Percentiles rank a stretch among this genome's conserved stretches.
phyloP scores from a whole-genome alignment of 2,113 vertebrate species.

The Myiozetetes cayanensis region DNA sequence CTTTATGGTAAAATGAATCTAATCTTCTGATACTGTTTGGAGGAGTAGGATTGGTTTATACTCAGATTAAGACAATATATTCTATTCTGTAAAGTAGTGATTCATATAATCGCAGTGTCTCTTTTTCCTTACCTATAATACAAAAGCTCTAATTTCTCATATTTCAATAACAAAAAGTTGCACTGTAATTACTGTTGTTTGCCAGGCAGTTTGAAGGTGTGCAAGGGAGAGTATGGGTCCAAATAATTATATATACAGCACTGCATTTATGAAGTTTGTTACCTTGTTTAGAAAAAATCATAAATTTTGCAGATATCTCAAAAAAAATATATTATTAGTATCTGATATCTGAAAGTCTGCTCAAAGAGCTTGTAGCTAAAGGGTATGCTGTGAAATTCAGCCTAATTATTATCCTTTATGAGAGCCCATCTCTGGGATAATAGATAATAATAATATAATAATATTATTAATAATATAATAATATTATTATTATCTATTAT shows the following conservation, averaged over 20 bases:
- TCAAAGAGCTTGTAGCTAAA: background rate
- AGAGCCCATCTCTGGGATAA: background rate
- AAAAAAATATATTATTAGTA: no score
- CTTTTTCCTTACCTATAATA: background rate
- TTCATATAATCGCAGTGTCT: background rate
- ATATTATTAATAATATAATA: no score
- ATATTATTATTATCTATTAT: no score
- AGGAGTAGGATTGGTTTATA: background rate
- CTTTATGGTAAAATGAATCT: background rate
- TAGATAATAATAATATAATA: no score
- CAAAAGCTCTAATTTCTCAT: background rate
- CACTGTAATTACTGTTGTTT: background rate
- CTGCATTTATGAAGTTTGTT: background rate
- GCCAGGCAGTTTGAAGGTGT: background rate
- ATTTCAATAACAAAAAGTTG: background rate
- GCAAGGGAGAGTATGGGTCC: background rate
- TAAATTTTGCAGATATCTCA: background rate
- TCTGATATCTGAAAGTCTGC: background rate
- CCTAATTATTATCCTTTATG: background rate
- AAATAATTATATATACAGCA: background rate
- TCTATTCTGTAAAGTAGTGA: background rate
- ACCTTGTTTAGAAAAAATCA: background rate
- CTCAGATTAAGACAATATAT: background rate
- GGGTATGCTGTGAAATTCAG: background rate
- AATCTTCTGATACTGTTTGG: background rate